phyloP scores from a whole-genome alignment of 2,797 vertebrate genomes.

The Protonibea diacanthus region DNA sequence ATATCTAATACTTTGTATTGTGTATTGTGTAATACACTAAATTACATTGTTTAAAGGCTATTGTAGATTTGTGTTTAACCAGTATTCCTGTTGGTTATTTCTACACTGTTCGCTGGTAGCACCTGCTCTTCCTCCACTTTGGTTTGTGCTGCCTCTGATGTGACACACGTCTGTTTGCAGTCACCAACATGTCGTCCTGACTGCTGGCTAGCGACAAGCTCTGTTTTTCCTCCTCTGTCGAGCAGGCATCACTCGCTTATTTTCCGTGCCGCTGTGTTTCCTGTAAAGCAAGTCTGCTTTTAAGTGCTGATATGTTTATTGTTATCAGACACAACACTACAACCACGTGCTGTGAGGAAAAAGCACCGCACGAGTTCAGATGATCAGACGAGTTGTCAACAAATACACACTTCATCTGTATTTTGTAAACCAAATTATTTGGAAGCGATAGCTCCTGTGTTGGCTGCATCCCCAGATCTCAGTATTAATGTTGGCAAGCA shows the following conservation, averaged over 20 bases:
- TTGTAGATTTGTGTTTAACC: too few relatives aligned
- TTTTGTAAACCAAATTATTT: constrained; percentile 49
- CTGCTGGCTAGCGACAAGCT: background rate
- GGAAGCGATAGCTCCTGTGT: constrained; percentile 8
- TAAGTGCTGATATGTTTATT: background rate
- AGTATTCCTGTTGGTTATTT: background rate
- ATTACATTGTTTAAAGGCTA: too few relatives aligned
- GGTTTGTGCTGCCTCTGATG: background rate
- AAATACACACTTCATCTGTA: constrained; percentile 19
- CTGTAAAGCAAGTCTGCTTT: background rate
- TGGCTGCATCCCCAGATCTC: constrained; percentile 36
- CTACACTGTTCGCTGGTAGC: too few relatives aligned
- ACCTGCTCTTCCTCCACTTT: background rate
- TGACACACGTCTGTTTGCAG: background rate
- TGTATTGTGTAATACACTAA: too few relatives aligned
- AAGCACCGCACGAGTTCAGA: constrained; percentile 13
- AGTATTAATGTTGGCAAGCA: constrained; percentile 9
- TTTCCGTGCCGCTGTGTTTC: background rate
- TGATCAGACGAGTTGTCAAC: constrained; percentile 7
- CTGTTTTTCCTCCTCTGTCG: background rate
- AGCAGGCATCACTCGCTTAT: background rate
- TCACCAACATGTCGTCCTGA: background rate
- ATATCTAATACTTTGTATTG: too few relatives aligned
- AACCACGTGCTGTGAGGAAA: background rate
- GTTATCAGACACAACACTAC: background rate